Evolutionary conservation across 2,797 vertebrate genomes (phyloP).

Genomic region (Vespertilio murinus): DNA sequence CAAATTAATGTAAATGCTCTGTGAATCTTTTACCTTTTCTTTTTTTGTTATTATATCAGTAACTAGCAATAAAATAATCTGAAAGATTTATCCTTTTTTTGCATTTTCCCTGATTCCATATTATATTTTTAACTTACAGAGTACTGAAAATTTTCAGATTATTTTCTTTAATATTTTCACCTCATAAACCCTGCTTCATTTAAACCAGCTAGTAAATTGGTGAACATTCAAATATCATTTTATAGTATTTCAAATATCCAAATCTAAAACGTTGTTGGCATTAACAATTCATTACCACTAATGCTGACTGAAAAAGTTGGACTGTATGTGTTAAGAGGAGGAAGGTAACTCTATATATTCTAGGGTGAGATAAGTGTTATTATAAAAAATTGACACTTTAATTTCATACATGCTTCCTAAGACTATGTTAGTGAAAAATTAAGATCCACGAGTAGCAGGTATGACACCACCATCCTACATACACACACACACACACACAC

Average conservation of each 20-base stretch:
- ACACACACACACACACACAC: background rate
- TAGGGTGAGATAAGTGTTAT: background rate
- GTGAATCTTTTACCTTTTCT: background rate
- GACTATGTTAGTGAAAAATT: background rate
- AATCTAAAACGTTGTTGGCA: background rate
- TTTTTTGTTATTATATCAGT: conserved; percentile 38
- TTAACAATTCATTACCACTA: background rate
- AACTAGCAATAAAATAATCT: no score
- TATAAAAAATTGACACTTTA: background rate
- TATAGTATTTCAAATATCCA: background rate
- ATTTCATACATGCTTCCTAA: background rate
- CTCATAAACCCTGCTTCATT: background rate
- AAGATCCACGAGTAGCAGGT: background rate
- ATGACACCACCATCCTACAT: no score
- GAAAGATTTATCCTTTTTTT: conserved; percentile 52
- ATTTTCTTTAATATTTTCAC: background rate
- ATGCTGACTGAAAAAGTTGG: background rate
- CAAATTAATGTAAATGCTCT: conserved; percentile 73
- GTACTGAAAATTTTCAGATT: background rate
- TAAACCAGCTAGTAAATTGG: background rate
- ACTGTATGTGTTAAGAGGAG: background rate
- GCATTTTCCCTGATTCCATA: background rate
- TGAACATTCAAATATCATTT: background rate
- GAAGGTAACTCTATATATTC: background rate
- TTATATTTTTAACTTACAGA: background rate